A percentile compares a stretch with the other conserved stretches of the same genome.
phyloP scores from a whole-genome alignment of 2,113 vertebrate species.

The Oryzias curvinotus region DNA sequence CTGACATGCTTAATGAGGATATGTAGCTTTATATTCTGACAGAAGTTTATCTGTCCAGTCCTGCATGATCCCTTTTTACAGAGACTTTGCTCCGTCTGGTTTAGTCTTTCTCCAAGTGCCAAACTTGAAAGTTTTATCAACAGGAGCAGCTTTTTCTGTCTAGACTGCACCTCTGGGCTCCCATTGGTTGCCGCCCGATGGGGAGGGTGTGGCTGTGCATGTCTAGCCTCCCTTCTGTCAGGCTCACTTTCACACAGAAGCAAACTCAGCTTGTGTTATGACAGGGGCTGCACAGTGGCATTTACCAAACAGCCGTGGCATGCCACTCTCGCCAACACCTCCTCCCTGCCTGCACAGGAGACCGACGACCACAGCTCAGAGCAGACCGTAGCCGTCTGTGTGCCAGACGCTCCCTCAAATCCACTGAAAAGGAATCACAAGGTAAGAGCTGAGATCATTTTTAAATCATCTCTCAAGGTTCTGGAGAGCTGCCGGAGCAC shows the following conservation, averaged over 20 bases:
- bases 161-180: constrained; percentile 19
- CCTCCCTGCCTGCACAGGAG: constrained; percentile 43
- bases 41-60: constrained; percentile 13
- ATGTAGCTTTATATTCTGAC: constrained; percentile 55
- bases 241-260: constrained; percentile 59
- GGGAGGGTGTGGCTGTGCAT: constrained; percentile 26
- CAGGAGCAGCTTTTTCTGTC: constrained; percentile 18
- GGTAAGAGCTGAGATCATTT: constrained; percentile 57
- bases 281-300: constrained; percentile 62
- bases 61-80: constrained; percentile 22
- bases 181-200: constrained; percentile 42
- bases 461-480: constrained; percentile 16
- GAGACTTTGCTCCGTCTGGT: constrained; percentile 24
- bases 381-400: constrained; percentile 39
- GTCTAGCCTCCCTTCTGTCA: constrained; percentile 41
- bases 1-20: constrained; percentile 52
- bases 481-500: constrained; percentile 13
- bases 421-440: constrained; percentile 43
- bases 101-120: constrained; percentile 22
- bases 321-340: constrained; percentile 52
- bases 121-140: constrained; percentile 51
- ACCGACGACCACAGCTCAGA: constrained; percentile 46
- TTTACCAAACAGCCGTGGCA: constrained; percentile 57
- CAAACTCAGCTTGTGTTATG: constrained; percentile 72
- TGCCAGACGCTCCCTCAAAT: constrained; percentile 40